A percentile compares a stretch with the other conserved stretches of the same genome.
Evolutionary conservation across 2,797 vertebrate species (phyloP).

Genomic region (Intellagama lesueurii): DNA sequence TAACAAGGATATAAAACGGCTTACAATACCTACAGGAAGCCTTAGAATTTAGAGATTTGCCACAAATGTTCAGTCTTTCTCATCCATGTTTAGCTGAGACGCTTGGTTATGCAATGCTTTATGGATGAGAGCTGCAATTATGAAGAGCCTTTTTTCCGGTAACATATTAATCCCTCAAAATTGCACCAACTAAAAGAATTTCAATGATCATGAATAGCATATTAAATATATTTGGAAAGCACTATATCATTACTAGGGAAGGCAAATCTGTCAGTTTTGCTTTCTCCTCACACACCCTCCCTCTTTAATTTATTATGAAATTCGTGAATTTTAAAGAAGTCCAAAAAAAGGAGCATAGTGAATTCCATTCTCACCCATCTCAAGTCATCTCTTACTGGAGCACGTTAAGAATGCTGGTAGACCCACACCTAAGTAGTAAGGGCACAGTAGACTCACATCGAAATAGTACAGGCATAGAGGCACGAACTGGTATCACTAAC

Average conservation of each 20-base stretch:
- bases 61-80: not conserved
- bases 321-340: not conserved
- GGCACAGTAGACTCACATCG: not conserved
- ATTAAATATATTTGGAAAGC: not conserved
- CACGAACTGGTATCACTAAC: not conserved
- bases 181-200: not conserved
- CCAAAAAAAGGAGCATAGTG: not conserved
- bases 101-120: not conserved
- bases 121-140: not conserved
- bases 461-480: no score
- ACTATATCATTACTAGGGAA: not conserved
- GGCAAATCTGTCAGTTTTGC: not conserved
- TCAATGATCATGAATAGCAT: not conserved
- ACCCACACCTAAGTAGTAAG: not conserved
- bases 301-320: not conserved
- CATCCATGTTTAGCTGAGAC: not conserved
- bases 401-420: not conserved
- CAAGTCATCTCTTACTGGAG: not conserved
- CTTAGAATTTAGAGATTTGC: not conserved
- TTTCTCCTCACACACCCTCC: not conserved
- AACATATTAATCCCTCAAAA: not conserved
- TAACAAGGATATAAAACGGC: conserved; percentile 16
- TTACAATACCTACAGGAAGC: conserved; percentile 5
- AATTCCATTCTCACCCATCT: not conserved
- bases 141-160: not conserved